Evolutionary conservation across 1,140 invertebrate species (phyloP), one percentile per base, ranked within the genome.

Genomic region (Caenorhabditis elegans): DNA sequence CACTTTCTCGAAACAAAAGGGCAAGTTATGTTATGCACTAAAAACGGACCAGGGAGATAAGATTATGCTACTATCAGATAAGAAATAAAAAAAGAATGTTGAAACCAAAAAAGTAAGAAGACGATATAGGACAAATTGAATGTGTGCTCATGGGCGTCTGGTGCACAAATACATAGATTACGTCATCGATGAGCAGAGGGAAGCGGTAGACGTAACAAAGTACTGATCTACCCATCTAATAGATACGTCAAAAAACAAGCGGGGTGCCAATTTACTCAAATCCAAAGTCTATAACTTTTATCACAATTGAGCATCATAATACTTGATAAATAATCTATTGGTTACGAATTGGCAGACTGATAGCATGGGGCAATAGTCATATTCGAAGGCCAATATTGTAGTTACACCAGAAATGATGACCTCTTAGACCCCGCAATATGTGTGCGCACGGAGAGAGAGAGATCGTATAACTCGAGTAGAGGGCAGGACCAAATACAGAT

Each of bases 371-470:
- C 60, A 43, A 70, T 70, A 31, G 34, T 70, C 34, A 70, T 70
- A 70, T 39, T 70, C 17, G 34, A 70, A 24, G 60, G n/a, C 34
- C 34, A 70, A 70, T 70, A 70, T 70, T 70, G 60, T 70, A 70
- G 60, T 70, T 34, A 39, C 60, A 70, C 60, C 60, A 70, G 60
- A 31, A 43, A 43, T 39, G 34, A 70, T 70, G 60, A 70, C 60
- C 60, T 70, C 34, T 70, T 70, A 70, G 60, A 4, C 60, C 60
- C 13, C 60, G 60, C 60, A 70, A 70, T 70, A 70, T 70, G 60
- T 70, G 60, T 70, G 31, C 53, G 53, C 60, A n/a, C 39, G n/a
- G n/a, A n/a, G 3, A 13, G 60, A 6, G 34, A 70, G 34, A 70
- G 60, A 70, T 70, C 10, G 60, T 70, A 70, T 70, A 70, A 70